Evolutionary conservation across 2,113 vertebrate species (phyloP).

Genomic region (Phrynosoma platyrhinos): DNA sequence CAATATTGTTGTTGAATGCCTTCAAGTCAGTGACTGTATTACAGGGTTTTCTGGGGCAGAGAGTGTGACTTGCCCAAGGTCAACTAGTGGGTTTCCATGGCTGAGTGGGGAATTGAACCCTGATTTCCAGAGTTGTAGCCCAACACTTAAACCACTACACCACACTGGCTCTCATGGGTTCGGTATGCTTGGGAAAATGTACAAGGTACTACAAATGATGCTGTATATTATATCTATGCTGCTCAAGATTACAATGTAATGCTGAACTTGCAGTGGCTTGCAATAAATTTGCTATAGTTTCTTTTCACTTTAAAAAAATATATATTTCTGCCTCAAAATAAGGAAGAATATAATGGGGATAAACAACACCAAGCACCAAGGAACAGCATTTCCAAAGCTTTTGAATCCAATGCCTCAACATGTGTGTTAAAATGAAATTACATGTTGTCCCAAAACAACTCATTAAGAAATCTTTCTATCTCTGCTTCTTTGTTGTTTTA

Average conservation of each 20-base stretch:
- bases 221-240: not conserved
- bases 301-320: not conserved
- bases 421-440: not conserved
- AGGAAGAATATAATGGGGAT: not conserved
- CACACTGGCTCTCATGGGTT: not conserved
- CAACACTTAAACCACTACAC: too few relatives aligned
- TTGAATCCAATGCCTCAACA: not conserved
- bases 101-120: too few relatives aligned
- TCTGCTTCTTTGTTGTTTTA: not conserved
- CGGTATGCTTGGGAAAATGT: not conserved
- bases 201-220: not conserved
- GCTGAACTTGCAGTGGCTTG: not conserved
- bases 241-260: not conserved
- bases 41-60: too few relatives aligned
- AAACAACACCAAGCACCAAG: constrained; percentile 5
- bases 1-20: too few relatives aligned
- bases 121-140: too few relatives aligned
- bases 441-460: not conserved
- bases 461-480: not conserved
- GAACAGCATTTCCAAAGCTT: not conserved
- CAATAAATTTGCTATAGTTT: not conserved
- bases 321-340: not conserved
- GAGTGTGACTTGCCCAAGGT: too few relatives aligned
- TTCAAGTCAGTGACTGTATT: too few relatives aligned
- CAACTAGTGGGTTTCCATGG: too few relatives aligned